A percentile compares a stretch with the other conserved stretches of the same genome.
Evolutionary conservation across 2,797 vertebrate species (phyloP).

Genomic region (Coregonus suidteri): DNA sequence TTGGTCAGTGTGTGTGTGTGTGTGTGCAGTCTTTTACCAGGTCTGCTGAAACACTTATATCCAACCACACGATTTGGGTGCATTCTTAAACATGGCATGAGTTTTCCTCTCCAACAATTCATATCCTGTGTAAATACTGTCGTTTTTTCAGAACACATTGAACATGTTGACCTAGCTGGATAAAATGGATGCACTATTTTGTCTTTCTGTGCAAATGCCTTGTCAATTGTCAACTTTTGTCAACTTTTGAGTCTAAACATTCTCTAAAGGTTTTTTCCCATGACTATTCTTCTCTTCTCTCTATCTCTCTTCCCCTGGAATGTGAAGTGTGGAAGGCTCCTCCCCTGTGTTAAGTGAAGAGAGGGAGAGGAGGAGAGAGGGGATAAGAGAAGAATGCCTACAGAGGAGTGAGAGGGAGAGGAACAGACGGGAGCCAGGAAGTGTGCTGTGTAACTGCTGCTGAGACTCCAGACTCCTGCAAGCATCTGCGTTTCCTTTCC

Average conservation of each 20-base stretch:
- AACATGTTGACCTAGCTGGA: neutral
- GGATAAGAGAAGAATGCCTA: constrained; percentile 3
- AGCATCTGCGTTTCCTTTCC: constrained; percentile 41
- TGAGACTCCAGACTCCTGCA: constrained; percentile 28
- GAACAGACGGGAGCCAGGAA: constrained; percentile 32
- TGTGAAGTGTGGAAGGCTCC: constrained; percentile 51
- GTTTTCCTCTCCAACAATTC: neutral
- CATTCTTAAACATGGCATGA: neutral
- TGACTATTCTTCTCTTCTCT: neutral
- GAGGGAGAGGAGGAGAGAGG: constrained; percentile 47
- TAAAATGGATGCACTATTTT: constrained; percentile 10
- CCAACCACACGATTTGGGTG: neutral
- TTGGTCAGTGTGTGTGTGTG: neutral
- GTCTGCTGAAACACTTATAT: neutral
- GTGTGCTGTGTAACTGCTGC: constrained; percentile 34
- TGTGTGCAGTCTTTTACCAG: neutral
- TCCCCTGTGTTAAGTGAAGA: constrained; percentile 29
- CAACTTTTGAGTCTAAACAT: neutral
- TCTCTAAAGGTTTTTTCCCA: neutral
- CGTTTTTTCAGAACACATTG: neutral
- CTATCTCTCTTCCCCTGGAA: constrained; percentile 42
- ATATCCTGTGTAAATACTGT: neutral
- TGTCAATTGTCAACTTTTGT: neutral
- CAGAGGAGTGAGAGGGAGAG: constrained; percentile 56
- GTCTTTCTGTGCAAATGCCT: neutral